A percentile compares a stretch with the other conserved stretches of the same genome.
Conservation (phyloP, 92 coral and sea anemone genomes). For the Chrysogorgia sp. region DNA sequence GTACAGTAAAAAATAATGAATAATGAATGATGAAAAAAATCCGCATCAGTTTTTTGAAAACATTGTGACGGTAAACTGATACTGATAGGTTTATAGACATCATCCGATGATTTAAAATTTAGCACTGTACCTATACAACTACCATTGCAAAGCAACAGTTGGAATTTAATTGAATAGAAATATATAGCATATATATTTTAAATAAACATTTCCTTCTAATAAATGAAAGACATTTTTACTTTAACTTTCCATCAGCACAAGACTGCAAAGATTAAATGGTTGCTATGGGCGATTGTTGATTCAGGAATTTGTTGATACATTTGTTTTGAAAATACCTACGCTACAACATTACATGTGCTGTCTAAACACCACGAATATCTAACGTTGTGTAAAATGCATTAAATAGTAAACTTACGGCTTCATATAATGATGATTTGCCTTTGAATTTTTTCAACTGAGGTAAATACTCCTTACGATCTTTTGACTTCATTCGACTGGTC, state of each 20-base stretch:
- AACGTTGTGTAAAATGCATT: background rate
- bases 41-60: too few relatives aligned
- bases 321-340: background rate
- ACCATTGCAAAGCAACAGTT: too few relatives aligned
- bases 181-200: too few relatives aligned
- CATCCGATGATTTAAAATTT: too few relatives aligned
- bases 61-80: too few relatives aligned
- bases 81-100: too few relatives aligned
- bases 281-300: background rate
- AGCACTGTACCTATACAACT: too few relatives aligned
- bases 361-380: background rate
- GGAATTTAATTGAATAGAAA: too few relatives aligned
- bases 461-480: conserved; percentile 5
- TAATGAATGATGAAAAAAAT: too few relatives aligned
- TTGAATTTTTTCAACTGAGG: conserved; percentile 2
- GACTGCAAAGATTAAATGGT: background rate
- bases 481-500: background rate
- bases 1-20: too few relatives aligned
- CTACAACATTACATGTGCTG: background rate
- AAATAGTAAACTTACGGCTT: background rate
- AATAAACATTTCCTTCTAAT: too few relatives aligned
- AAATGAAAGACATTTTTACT: background rate
- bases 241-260: background rate
- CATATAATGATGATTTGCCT: background rate
- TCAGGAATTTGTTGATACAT: background rate